These are phyloP conservation scores for Esox masquinongy DNA, from an alignment of 2,797 vertebrate species.

Conservation along the genomic window DNA sequence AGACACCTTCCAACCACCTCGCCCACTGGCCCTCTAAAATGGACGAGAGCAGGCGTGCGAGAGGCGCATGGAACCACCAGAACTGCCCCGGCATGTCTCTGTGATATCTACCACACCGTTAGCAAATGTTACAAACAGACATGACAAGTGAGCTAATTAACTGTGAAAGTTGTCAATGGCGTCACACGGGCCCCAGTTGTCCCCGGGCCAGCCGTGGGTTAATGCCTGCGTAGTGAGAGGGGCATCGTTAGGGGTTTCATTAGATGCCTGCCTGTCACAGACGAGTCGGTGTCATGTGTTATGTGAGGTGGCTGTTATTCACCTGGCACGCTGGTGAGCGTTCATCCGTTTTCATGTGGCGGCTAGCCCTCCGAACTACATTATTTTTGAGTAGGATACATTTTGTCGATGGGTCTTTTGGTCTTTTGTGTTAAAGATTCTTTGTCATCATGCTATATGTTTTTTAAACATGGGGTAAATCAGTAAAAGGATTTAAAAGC, in stretches of 20 bases:
- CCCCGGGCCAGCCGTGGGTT: not conserved
- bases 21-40: not conserved
- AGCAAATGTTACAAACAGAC: slow-evolving; percentile 39
- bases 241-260: not conserved
- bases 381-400: not conserved
- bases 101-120: slow-evolving; percentile 40
- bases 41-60: not conserved
- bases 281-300: no score
- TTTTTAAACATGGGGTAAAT: not conserved
- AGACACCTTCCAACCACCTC: not conserved
- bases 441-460: no score
- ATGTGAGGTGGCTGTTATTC: no score
- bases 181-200: not conserved
- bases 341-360: no score
- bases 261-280: not conserved
- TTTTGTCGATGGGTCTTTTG: not conserved
- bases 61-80: not conserved
- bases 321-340: no score
- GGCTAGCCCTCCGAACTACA: no score
- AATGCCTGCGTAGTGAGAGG: not conserved
- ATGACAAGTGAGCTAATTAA: slow-evolving; percentile 39
- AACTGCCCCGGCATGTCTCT: not conserved
- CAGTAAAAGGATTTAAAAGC: not conserved
- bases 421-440: no score
- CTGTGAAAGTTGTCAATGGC: slow-evolving; percentile 26